phyloP scores from a whole-genome alignment of 2,888 invertebrate species.

The Minunthozetes semirufus region DNA sequence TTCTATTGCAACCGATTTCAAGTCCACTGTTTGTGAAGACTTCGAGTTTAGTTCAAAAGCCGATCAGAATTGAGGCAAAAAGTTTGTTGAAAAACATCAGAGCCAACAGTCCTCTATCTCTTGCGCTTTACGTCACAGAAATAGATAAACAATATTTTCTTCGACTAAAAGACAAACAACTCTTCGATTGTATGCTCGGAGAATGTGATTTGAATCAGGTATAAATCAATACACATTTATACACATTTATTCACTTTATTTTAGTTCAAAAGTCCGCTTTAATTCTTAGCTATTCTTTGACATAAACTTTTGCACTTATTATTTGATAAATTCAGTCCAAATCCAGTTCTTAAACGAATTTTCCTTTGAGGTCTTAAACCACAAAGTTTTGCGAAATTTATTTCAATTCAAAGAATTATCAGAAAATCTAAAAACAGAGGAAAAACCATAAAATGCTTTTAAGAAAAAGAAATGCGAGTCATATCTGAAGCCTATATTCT shows the following conservation, averaged over 20 bases:
- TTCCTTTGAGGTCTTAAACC: too few species aligned
- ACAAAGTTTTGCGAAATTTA: too few species aligned
- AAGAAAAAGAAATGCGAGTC: too few species aligned
- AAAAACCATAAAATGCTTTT: too few species aligned
- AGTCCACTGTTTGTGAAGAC: background rate
- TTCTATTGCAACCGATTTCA: background rate
- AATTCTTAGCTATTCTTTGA: background rate
- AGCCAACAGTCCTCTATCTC: slow-evolving; percentile 12
- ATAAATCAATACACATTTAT: too few species aligned
- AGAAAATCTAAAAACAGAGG: too few species aligned
- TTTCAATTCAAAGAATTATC: too few species aligned
- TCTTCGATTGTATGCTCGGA: slow-evolving; percentile 21
- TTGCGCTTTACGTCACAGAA: slow-evolving; percentile 32
- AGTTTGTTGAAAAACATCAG: slow-evolving; percentile 1
- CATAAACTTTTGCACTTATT: background rate
- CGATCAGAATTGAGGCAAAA: background rate
- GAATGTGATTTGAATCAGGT: slow-evolving; percentile 7
- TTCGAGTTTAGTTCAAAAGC: background rate
- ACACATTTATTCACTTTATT: too few species aligned
- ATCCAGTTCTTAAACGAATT: too few species aligned
- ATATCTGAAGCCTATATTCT: too few species aligned
- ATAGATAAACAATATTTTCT: slow-evolving; percentile 32
- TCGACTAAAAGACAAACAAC: slow-evolving; percentile 24
- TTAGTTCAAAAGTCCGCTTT: background rate
- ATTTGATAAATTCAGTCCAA: too few species aligned